Evolutionary conservation across 2,888 invertebrate species (phyloP).

Genomic region (Mayetiola destructor): DNA sequence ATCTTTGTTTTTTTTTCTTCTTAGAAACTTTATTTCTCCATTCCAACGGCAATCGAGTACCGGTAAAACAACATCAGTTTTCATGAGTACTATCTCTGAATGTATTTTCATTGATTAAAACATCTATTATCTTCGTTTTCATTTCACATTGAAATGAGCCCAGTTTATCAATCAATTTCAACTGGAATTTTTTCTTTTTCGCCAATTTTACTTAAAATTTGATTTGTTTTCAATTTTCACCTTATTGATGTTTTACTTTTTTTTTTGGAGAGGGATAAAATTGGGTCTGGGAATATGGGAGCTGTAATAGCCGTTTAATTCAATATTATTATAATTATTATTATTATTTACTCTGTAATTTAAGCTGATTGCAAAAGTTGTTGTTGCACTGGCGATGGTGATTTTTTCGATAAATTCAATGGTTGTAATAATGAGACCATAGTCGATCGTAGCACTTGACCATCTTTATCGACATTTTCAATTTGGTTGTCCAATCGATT

Average conservation of each 20-base stretch:
- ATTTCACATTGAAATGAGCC: background rate
- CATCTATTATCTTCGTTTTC: background rate
- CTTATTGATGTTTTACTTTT: background rate
- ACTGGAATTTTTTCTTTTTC: background rate
- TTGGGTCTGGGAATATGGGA: too few relatives aligned
- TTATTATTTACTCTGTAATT: background rate
- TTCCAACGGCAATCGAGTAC: background rate
- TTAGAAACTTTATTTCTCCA: too few relatives aligned
- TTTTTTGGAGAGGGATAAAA: too few relatives aligned
- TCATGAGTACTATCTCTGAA: background rate
- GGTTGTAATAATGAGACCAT: slow-evolving; percentile 71
- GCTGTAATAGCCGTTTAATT: too few relatives aligned
- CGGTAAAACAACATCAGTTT: background rate
- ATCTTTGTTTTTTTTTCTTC: too few relatives aligned
- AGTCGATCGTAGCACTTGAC: slow-evolving; percentile 67
- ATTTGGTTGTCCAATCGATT: slow-evolving; percentile 34
- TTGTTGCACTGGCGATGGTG: slow-evolving; percentile 43
- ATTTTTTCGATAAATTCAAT: slow-evolving; percentile 76
- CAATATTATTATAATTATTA: background rate
- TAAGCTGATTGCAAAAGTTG: background rate
- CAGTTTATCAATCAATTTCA: background rate
- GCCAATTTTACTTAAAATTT: background rate
- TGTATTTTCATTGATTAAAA: background rate
- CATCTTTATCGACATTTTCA: slow-evolving; percentile 36
- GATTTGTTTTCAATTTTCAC: background rate